phyloP scores from a whole-genome alignment of 2,797 vertebrate species.

The Bradypodion pumilum region DNA sequence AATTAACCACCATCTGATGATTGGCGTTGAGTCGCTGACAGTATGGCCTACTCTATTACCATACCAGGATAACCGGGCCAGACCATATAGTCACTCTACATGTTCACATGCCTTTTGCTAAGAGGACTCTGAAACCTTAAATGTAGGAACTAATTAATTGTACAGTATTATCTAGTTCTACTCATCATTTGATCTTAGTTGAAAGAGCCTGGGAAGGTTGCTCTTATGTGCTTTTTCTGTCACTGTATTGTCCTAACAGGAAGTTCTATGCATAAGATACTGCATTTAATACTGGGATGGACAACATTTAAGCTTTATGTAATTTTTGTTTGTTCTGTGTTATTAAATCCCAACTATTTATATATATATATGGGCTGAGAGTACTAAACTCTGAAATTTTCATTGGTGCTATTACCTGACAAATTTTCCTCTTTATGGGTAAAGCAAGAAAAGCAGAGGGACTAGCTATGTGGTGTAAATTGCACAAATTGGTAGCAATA shows the following conservation, averaged over 20 bases:
- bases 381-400: slow-evolving; percentile 21
- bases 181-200: too few species aligned
- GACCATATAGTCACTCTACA: too few species aligned
- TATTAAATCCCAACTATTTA: slow-evolving; percentile 23
- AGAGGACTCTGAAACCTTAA: too few species aligned
- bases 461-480: slow-evolving; percentile 62
- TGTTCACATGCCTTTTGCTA: too few species aligned
- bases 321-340: slow-evolving; percentile 40
- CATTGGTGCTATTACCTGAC: slow-evolving; percentile 53
- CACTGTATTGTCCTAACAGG: not conserved
- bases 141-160: too few species aligned
- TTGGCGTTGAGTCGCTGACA: too few species aligned
- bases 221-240: not conserved
- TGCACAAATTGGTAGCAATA: slow-evolving; percentile 60
- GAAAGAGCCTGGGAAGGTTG: too few species aligned
- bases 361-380: not conserved
- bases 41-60: too few species aligned
- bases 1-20: too few species aligned
- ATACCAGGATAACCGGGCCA: too few species aligned
- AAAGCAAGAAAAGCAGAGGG: slow-evolving; percentile 51
- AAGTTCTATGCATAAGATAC: slow-evolving; percentile 21
- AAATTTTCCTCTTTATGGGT: slow-evolving; percentile 58
- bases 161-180: too few species aligned
- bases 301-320: slow-evolving; percentile 31
- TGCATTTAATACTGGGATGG: slow-evolving; percentile 30